Evolutionary conservation across 2,888 invertebrate genomes (phyloP), one percentile per base, ranked within the genome.

Genomic region (Brachypalpus laphriformis): DNA sequence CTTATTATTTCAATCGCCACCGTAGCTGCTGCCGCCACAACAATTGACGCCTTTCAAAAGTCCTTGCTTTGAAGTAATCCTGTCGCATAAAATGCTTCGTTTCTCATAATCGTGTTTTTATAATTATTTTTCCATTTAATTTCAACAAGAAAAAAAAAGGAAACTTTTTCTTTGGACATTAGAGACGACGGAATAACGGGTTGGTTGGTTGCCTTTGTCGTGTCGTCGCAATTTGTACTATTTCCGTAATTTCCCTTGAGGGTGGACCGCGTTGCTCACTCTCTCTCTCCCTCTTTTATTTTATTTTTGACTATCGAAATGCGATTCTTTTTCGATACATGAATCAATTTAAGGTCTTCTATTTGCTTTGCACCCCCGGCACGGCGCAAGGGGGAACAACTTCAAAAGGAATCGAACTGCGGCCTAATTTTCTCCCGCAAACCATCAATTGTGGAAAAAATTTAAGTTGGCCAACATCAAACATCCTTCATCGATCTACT

Each of bases 281-380:
- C 16, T 28, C 11, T 11, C 34, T n/a, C 57, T 45, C 47, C 5
- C 59, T 49, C 34, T 20, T 18, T 47, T 28, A 6, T 31, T 6
- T 71, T 37, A 20, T 20, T 14, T 54, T 40, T 8, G 34, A 14
- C 63, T 63, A 81, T 63, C 45, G 71, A 76, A 71, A 76, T 72
- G 54, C 72, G 61, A 61, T 61, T 77, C 66, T 56, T 78, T 80
- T 65, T 16, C 74, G 80, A 83, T 83, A 80, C 78, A 80, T 78
- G 61, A 77, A 77, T 77, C 68, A 68, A 77, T 77, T 68, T 68
- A 54, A 14, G 28, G 28, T 25, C 61, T 45, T 54, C 14, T 59
- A 22, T 70, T 70, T 75, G 54, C 49, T 49, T 61, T 68, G 11
- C 68, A 49, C 34, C 16, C 37, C 7, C 34, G 8, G 8, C 34